Evolutionary conservation across 1,140 invertebrate species (phyloP).

Genomic region (Bombus ignitus): DNA sequence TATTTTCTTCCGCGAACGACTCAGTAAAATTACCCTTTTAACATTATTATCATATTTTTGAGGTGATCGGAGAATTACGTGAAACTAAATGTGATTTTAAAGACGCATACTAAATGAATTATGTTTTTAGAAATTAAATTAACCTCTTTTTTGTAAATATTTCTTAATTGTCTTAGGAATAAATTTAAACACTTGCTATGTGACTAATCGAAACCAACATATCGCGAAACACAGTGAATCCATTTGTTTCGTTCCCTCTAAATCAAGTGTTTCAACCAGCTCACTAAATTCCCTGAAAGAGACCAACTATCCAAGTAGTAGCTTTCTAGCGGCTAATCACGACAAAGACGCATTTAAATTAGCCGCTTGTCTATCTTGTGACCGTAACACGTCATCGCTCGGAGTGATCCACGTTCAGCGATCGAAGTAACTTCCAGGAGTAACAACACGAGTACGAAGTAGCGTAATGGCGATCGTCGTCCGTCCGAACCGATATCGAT

Average conservation of each 20-base stretch:
- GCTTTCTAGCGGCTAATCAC: background rate
- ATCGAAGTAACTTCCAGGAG: background rate
- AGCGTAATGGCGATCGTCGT: conserved; percentile 57
- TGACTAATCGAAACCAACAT: no score
- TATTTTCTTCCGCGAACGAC: no score
- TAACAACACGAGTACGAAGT: background rate
- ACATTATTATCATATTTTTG: background rate
- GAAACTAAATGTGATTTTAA: background rate
- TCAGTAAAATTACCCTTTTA: no score
- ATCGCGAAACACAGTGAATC: no score
- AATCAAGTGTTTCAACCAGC: no score
- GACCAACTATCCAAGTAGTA: background rate
- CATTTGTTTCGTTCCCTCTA: no score
- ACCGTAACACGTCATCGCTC: conserved; percentile 9
- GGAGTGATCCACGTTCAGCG: conserved; percentile 23
- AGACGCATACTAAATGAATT: background rate
- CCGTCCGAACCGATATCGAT: conserved; percentile 58
- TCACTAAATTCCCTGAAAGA: background rate
- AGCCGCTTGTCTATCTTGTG: background rate
- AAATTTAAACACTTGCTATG: no score
- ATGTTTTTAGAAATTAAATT: background rate
- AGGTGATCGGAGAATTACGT: background rate
- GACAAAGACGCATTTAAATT: conserved; percentile 25
- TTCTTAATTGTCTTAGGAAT: no score
- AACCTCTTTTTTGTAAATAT: no score